Evolutionary conservation across 2,888 invertebrate genomes (phyloP), one percentile per base, ranked within the genome.

Genomic region (Macaria notata): DNA sequence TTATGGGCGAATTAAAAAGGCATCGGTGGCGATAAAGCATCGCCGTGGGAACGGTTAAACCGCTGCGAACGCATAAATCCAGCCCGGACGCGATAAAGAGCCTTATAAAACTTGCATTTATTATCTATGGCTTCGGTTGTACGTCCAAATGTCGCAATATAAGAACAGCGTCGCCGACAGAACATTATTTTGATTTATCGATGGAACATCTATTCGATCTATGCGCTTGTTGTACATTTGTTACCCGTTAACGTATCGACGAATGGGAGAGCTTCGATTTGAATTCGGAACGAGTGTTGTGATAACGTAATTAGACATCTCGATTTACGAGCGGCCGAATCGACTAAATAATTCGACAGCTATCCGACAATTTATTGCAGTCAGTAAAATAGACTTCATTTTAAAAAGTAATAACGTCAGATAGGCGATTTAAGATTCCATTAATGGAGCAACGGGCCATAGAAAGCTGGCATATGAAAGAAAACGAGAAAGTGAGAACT

Each of bases 21-120:
- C 74, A 74, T 78, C 72, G 62, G 67, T 55, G 60, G 68, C 74
- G 72, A 78, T 79, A 75, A 76, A 81, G 68, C 76, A 73, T 76
- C 78, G 64, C 72, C 82, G 81, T 81, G 84, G 80, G 84, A 83
- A 82, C 78, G 65, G 74, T 79, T 73, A 74, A 77, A 73, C 72
- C 75, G 73, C 72, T 72, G 73, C 75, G 71, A 75, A 73, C 70
- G 67, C 71, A 80, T 84, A 82, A 84, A 84, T 84, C 76, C 67
- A 60, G 71, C 69, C 68, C 72, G 72, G 59, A 63, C 63, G 70
- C 81, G 76, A 82, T 83, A 82, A 84, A 83, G 79, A 75, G 74
- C 69, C 76, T 79, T 82, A 82, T 80, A 82, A 83, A 82, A 82
- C 73, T 81, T 83, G 83, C 81, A 79, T 83, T 81, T 81, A 83